Conservation (phyloP, 1,140 invertebrate species). For the Pogonomyrmex californicus region DNA sequence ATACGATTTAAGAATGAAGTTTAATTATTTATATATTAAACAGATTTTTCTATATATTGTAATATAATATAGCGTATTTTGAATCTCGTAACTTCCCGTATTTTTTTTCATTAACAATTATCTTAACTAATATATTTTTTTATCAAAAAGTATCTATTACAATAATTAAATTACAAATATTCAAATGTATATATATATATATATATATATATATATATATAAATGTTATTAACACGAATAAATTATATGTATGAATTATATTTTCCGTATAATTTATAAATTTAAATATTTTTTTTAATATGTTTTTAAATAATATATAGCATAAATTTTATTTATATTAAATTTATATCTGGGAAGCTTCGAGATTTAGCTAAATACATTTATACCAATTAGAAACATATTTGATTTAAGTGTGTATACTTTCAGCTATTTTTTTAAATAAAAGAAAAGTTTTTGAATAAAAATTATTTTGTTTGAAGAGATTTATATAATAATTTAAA, state of each 20-base stretch:
- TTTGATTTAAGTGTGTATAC: too few species aligned
- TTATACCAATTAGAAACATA: neutral
- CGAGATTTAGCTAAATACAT: neutral
- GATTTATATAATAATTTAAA: too few species aligned
- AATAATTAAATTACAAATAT: neutral
- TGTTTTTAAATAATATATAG: neutral
- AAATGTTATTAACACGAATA: neutral
- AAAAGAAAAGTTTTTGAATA: too few species aligned
- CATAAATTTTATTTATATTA: neutral
- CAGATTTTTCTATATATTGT: neutral
- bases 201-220: neutral
- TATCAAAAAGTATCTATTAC: neutral
- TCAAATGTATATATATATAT: neutral
- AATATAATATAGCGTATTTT: neutral
- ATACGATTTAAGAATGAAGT: neutral
- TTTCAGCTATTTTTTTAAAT: too few species aligned
- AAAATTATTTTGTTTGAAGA: too few species aligned
- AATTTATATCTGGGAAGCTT: constrained; percentile 8
- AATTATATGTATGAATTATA: neutral
- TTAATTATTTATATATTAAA: neutral
- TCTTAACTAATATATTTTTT: neutral
- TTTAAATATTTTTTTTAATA: neutral
- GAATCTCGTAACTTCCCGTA: neutral
- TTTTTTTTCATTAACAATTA: neutral
- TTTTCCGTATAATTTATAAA: neutral